Conservation (phyloP, 2,888 invertebrate genomes). For the Diaphora mendica region DNA sequence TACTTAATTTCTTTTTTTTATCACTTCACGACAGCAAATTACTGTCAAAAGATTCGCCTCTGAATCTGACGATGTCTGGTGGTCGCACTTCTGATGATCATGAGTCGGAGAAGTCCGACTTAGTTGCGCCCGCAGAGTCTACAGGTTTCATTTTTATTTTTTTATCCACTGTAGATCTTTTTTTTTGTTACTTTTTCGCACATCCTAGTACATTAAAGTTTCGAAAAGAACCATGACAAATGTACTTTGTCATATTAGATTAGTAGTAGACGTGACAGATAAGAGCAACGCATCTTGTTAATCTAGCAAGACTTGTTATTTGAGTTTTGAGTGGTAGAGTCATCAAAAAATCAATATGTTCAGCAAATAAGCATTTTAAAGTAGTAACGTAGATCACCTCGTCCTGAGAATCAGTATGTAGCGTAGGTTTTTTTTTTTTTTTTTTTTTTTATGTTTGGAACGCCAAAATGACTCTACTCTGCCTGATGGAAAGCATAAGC, state of each 20-base stretch:
- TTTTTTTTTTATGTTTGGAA: too few species aligned
- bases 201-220: neutral
- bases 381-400: neutral
- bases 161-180: neutral
- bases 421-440: too few species aligned
- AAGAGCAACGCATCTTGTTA: too few species aligned
- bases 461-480: too few species aligned
- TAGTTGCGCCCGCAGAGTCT: neutral
- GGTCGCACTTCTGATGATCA: slow-evolving; percentile 34
- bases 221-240: neutral
- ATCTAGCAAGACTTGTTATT: too few species aligned
- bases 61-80: slow-evolving; percentile 37
- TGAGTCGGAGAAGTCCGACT: slow-evolving; percentile 12
- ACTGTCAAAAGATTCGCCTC: slow-evolving; percentile 10
- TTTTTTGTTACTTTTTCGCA: neutral
- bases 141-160: slow-evolving; percentile 10
- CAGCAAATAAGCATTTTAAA: too few species aligned
- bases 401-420: neutral
- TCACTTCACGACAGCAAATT: slow-evolving; percentile 4
- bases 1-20: neutral
- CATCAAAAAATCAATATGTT: too few species aligned
- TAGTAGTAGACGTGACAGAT: too few species aligned
- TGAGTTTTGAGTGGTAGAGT: too few species aligned
- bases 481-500: too few species aligned
- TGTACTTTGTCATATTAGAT: too few species aligned